A percentile compares a stretch with the other conserved stretches of the same genome.
These are phyloP conservation scores for Acanthococcus lagerstroemiae DNA, from an alignment of 2,888 invertebrate genomes.

Conservation along the genomic window DNA sequence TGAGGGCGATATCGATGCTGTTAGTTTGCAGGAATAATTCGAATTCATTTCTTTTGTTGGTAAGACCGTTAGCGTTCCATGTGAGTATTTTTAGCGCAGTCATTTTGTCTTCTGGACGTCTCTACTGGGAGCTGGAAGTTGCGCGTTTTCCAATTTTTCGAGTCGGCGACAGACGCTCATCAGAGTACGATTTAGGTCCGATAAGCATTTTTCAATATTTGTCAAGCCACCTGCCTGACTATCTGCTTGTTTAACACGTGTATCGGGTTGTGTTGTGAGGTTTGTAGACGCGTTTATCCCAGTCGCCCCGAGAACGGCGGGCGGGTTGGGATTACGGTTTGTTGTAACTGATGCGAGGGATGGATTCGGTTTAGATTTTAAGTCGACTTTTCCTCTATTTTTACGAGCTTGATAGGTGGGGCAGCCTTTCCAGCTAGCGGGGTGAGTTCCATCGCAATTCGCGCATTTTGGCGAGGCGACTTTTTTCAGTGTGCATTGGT, in stretches of 20 bases:
- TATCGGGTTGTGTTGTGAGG: not conserved
- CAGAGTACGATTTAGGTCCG: not conserved
- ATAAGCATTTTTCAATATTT: not conserved
- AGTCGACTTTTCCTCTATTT: not conserved
- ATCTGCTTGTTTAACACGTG: not conserved
- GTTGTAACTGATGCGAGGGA: not conserved
- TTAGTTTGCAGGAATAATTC: not conserved
- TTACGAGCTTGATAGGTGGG: not conserved
- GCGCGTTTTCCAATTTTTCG: not conserved
- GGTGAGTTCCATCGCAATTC: slow-evolving; percentile 2
- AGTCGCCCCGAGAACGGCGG: not conserved
- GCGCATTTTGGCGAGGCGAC: slow-evolving; percentile 1
- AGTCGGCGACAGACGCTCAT: not conserved
- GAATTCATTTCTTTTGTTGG: not conserved
- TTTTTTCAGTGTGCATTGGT: no score
- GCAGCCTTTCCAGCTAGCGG: not conserved
- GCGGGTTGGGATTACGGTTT: not conserved
- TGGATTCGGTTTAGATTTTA: not conserved
- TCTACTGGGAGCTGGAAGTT: not conserved
- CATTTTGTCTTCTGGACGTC: not conserved
- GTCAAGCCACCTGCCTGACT: not conserved
- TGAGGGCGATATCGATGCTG: not conserved
- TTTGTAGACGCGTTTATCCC: not conserved
- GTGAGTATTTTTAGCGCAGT: slow-evolving; percentile 1
- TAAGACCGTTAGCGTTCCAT: not conserved